A percentile compares a stretch with the other conserved stretches of the same genome.
Evolutionary conservation across 2,113 vertebrate species (phyloP).

Genomic region (Bucco capensis): DNA sequence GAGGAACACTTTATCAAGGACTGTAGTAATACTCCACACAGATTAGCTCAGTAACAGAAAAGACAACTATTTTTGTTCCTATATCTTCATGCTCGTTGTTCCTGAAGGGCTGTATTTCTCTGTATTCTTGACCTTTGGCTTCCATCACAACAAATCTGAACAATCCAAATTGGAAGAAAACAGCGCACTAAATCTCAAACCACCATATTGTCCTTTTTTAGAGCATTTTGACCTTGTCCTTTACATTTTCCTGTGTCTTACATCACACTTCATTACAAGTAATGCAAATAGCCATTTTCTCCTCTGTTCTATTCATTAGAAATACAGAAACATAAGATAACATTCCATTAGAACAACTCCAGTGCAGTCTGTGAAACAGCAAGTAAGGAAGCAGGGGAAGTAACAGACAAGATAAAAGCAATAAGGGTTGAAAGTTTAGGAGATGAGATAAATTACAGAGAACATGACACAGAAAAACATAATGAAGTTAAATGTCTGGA

Average conservation of each 20-base stretch:
- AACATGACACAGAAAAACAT: background rate
- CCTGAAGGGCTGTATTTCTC: background rate
- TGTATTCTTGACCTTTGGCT: background rate
- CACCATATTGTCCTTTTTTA: background rate
- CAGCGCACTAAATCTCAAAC: background rate
- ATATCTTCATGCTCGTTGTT: background rate
- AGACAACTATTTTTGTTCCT: background rate
- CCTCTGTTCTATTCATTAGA: background rate
- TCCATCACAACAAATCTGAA: background rate
- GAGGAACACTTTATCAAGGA: too few relatives aligned
- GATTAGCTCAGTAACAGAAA: background rate
- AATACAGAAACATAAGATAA: background rate
- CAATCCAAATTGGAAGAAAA: background rate
- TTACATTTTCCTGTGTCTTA: background rate
- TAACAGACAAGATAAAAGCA: background rate
- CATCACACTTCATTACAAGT: background rate
- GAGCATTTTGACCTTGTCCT: background rate
- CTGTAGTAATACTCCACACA: background rate
- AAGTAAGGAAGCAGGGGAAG: background rate
- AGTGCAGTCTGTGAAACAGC: background rate
- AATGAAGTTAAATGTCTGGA: background rate
- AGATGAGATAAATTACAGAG: background rate
- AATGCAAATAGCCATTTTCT: background rate
- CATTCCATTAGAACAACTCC: background rate
- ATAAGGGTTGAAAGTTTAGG: background rate